Percentiles rank a stretch among this genome's conserved stretches.
Conservation (phyloP, 2,797 vertebrate genomes). For the Furcifer pardalis region DNA sequence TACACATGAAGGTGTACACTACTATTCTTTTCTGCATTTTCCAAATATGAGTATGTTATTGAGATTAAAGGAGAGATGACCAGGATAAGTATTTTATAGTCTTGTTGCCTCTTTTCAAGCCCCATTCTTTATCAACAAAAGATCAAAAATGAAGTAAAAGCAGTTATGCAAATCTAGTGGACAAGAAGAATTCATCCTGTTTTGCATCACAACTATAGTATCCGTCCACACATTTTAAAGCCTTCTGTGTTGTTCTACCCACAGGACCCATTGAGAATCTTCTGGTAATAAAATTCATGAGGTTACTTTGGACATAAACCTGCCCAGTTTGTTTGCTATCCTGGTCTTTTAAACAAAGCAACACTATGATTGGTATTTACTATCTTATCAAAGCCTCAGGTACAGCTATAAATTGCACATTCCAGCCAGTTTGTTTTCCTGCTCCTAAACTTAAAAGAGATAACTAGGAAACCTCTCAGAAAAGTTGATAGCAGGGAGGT, state of each 20-base stretch:
- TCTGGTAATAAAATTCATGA: conserved; percentile 37
- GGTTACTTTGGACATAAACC: conserved; percentile 48
- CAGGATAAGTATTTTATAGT: neutral
- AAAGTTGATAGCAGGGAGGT: neutral
- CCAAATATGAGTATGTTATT: neutral
- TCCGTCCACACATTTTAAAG: conserved; percentile 1
- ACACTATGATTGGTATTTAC: conserved; percentile 68
- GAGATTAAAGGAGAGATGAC: neutral
- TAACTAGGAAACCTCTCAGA: conserved; percentile 42
- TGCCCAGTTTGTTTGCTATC: conserved; percentile 48
- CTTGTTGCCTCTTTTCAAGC: neutral
- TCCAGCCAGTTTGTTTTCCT: conserved; percentile 58
- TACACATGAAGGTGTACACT: neutral
- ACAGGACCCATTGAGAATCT: conserved; percentile 41
- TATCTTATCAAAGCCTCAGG: conserved; percentile 71
- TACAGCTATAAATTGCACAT: conserved; percentile 63
- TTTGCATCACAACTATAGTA: neutral
- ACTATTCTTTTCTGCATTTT: neutral
- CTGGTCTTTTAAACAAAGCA: conserved; percentile 56
- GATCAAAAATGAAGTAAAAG: too few relatives aligned
- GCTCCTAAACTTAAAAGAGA: conserved; percentile 66
- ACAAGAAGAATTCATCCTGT: neutral
- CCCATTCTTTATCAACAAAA: too few relatives aligned
- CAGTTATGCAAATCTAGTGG: too few relatives aligned
- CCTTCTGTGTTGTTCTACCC: conserved; percentile 34